Base-by-base conservation (phyloP, 1,140 invertebrate genomes). In the Acromyrmex charruanus region DNA sequence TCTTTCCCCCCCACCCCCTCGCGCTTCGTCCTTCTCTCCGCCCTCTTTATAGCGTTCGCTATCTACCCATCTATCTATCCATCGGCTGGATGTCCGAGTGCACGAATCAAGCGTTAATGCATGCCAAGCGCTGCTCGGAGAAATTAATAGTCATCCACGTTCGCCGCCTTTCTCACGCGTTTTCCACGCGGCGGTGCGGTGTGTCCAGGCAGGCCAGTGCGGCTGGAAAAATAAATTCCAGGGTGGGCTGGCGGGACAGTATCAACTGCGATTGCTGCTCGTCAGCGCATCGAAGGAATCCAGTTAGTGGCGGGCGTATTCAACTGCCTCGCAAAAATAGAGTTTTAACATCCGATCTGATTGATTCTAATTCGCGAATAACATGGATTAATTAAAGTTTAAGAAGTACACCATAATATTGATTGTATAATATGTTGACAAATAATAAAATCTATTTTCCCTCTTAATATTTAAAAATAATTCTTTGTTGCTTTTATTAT, bases 101-200 rank as follows among this genome's bases (percentile, higher is more conserved):
- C 88, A 87, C 88, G 84, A 91, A 91, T 91, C 88, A 82, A 85
- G 86, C 92, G 91, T 91, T 93, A 93, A 93, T 93, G 92, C 92
- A 93, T 88, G 86, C 81, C 92, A 88, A 90, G 88, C 91, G 88
- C 28, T 31, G 88, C 88, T 86, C 82, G 10, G 80, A 89, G 89
- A 93, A 93, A 93, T 93, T 93, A 92, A 93, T 93, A 92, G 92
- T 93, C 92, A 92, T 92, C 89, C 88, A 72, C 68, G 59, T 69
- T 74, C 74, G 77, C 86, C 79, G 90, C 68, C 87, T 90, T 91
- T 91, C 87, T 90, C 89, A 86, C 89, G 55, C 80, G 77, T 86
- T 89, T 74, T 61, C 49, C 85, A n/a, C 75, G n/a, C 59, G 25
- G 69, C 31, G 31, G 31, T 35, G 31, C 51, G 21, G 79, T 16